Evolutionary conservation across 2,797 vertebrate species (phyloP).

Genomic region (Eleutherodactylus coqui): DNA sequence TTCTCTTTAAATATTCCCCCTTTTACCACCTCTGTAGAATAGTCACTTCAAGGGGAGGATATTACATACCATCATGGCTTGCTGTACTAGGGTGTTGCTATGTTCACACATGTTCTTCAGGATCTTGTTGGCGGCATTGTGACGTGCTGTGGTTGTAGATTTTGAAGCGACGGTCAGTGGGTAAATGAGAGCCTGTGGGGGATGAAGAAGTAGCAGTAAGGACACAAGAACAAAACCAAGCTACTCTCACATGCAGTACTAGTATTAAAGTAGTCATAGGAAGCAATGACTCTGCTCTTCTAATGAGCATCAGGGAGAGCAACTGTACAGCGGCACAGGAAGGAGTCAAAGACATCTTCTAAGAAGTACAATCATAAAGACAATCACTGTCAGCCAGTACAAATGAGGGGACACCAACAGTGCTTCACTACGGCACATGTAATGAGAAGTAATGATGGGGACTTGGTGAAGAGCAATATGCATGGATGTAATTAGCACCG

Average conservation of each 20-base stretch:
- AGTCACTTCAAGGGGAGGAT: too few relatives aligned
- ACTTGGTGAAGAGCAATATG: background rate
- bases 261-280: background rate
- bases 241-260: background rate
- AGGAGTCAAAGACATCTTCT: background rate
- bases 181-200: slow-evolving; percentile 92
- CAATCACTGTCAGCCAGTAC: background rate
- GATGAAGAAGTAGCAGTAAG: slow-evolving; percentile 39
- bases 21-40: background rate
- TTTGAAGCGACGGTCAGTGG: slow-evolving; percentile 97
- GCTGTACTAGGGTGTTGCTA: slow-evolving; percentile 96
- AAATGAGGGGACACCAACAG: background rate
- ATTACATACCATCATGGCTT: slow-evolving; percentile 94
- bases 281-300: background rate
- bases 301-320: background rate
- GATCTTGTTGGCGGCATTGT: slow-evolving; percentile 98
- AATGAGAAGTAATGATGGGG: background rate
- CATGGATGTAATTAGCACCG: background rate
- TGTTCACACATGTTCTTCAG: slow-evolving; percentile 99
- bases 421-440: background rate
- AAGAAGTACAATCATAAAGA: background rate
- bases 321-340: background rate
- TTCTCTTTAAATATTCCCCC: too few relatives aligned
- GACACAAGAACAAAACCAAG: background rate
- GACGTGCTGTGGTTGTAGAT: slow-evolving; percentile 95